Percentiles rank a stretch among this genome's conserved stretches.
Conservation (phyloP, 2,888 invertebrate genomes). For the Mycalesis mineus region DNA sequence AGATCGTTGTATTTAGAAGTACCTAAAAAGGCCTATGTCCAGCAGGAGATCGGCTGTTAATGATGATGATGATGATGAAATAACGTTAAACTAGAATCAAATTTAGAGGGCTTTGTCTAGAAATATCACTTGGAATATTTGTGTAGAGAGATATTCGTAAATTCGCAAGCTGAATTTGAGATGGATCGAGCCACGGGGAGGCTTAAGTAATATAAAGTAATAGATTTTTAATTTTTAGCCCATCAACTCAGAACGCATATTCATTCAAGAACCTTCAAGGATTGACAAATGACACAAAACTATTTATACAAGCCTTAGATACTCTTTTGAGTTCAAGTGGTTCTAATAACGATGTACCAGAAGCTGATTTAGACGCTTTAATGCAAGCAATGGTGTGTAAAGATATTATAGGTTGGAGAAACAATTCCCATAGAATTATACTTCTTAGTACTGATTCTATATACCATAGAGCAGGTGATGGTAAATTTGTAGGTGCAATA, state of each 20-base stretch:
- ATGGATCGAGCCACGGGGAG: too few species aligned
- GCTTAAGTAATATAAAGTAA: too few species aligned
- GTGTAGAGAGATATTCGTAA: too few species aligned
- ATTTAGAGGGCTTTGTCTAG: too few species aligned
- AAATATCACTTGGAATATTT: too few species aligned
- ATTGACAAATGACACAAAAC: conserved; percentile 76
- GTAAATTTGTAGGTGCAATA: conserved; percentile 83
- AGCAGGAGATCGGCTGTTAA: too few species aligned
- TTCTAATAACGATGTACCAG: conserved; percentile 82
- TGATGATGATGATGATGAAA: too few species aligned
- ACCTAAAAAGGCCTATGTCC: too few species aligned
- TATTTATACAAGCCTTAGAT: conserved; percentile 54
- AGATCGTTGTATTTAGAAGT: too few species aligned
- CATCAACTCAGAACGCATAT: conserved; percentile 29
- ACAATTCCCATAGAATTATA: conserved; percentile 83
- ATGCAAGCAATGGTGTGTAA: conserved; percentile 89
- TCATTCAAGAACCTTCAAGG: conserved; percentile 84
- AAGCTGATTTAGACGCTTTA: conserved; percentile 91
- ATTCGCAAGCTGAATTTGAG: too few species aligned
- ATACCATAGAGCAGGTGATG: conserved; percentile 90
- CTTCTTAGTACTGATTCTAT: conserved; percentile 88
- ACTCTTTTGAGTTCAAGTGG: background rate
- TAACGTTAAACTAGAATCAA: too few species aligned
- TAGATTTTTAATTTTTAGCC: conserved; percentile 7
- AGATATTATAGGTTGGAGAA: conserved; percentile 85